Evolutionary conservation across 37 sponge, comb jelly and placozoan species (phyloP).

Genomic region (Aplysina aerophoba): DNA sequence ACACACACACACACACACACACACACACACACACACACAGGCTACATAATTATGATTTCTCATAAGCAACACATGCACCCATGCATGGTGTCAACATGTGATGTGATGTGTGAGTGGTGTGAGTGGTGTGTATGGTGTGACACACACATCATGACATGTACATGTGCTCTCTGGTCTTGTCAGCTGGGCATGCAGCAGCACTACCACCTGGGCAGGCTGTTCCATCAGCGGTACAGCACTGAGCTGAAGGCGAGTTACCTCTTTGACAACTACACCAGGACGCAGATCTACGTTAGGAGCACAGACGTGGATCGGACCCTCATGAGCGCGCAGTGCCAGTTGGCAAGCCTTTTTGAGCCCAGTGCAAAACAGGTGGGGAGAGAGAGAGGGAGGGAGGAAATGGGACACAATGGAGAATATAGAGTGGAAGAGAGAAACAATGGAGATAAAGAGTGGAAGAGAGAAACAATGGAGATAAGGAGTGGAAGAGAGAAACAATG

Average conservation of each 20-base stretch:
- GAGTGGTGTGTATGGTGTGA: too few species aligned
- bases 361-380: conserved; percentile 48
- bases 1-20: too few species aligned
- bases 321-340: conserved; percentile 88
- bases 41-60: too few species aligned
- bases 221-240: conserved; percentile 50
- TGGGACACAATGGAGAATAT: background rate
- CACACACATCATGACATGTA: too few species aligned
- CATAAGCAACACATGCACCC: too few species aligned
- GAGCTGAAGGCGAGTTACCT: conserved; percentile 18
- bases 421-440: background rate
- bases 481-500: background rate
- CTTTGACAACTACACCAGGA: conserved; percentile 62
- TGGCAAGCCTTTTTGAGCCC: conserved; percentile 83
- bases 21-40: too few species aligned
- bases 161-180: too few species aligned
- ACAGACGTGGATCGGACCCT: conserved; percentile 97
- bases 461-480: background rate
- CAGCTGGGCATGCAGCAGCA: conserved; percentile 69
- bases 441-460: background rate
- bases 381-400: background rate
- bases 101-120: too few species aligned
- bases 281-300: conserved; percentile 81
- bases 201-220: conserved; percentile 59
- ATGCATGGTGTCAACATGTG: too few species aligned